Conservation (phyloP, 2,888 invertebrate genomes). For the Drosophila suboccidentalis region DNA sequence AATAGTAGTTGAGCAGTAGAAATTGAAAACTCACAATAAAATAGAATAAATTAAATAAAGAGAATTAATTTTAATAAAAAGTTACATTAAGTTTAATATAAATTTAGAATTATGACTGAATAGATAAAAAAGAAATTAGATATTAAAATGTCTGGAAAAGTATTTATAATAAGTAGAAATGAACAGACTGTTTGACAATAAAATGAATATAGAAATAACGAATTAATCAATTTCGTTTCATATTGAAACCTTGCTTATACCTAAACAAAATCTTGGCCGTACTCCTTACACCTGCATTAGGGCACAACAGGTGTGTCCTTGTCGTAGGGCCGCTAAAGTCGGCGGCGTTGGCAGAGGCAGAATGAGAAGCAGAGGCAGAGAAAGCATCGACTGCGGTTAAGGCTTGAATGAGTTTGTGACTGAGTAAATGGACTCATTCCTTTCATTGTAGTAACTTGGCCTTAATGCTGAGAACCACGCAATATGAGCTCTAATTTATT, state of each 20-base stretch:
- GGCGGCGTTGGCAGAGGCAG: slow-evolving; percentile 5
- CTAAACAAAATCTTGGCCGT: neutral
- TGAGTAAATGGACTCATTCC: slow-evolving; percentile 5
- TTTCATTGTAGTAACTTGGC: neutral
- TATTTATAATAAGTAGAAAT: neutral
- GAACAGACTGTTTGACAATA: neutral
- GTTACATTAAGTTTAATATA: no score
- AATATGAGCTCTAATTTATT: slow-evolving; percentile 46
- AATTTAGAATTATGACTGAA: no score
- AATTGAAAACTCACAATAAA: no score
- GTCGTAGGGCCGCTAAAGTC: slow-evolving; percentile 46
- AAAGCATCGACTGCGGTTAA: slow-evolving; percentile 1
- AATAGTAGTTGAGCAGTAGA: no score
- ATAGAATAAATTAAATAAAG: no score
- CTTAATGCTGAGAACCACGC: slow-evolving; percentile 22
- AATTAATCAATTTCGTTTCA: neutral
- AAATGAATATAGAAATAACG: neutral
- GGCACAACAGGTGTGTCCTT: slow-evolving; percentile 70
- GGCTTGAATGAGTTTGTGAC: neutral
- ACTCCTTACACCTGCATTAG: slow-evolving; percentile 54
- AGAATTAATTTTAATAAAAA: no score
- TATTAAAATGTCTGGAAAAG: no score
- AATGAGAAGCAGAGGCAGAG: neutral
- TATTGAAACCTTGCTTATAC: neutral
- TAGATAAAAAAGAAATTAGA: no score